Conservation (phyloP, 2,888 invertebrate genomes). For the Graphium colonna region DNA sequence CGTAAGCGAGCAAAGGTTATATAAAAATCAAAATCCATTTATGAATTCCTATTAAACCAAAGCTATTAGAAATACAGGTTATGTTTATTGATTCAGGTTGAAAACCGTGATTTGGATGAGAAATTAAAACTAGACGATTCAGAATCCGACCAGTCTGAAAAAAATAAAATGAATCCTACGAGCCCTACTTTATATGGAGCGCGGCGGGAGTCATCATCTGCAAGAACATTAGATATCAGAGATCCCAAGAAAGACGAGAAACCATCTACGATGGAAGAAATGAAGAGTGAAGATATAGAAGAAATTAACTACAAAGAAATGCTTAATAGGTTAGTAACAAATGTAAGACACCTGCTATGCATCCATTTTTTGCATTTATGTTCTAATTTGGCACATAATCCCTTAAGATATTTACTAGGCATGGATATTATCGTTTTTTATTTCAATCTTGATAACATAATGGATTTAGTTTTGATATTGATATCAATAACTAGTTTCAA, state of each 20-base stretch:
- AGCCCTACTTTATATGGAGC: slow-evolving; percentile 78
- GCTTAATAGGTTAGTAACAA: slow-evolving; percentile 56
- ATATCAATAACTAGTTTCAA: no score
- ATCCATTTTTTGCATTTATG: no score
- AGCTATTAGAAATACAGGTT: slow-evolving; percentile 65
- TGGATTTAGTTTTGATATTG: no score
- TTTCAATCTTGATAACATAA: no score
- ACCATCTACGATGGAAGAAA: slow-evolving; percentile 62
- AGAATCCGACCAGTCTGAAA: slow-evolving; percentile 82
- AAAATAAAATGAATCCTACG: slow-evolving; percentile 77
- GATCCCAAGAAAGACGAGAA: slow-evolving; percentile 72
- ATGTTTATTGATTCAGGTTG: slow-evolving; percentile 78
- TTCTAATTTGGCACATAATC: no score
- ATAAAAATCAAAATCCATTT: no score
- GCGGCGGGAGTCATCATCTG: slow-evolving; percentile 74
- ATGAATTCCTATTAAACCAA: no score
- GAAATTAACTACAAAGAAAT: slow-evolving; percentile 77
- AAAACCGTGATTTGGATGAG: slow-evolving; percentile 82
- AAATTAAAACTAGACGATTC: slow-evolving; percentile 83
- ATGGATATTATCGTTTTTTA: no score
- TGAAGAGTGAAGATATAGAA: slow-evolving; percentile 83
- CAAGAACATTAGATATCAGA: slow-evolving; percentile 66
- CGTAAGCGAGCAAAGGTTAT: slow-evolving; percentile 79
- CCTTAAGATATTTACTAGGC: no score
- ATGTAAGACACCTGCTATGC: no score